Base-by-base conservation (phyloP, 1,140 invertebrate species). In the Drosophila teissieri region DNA sequence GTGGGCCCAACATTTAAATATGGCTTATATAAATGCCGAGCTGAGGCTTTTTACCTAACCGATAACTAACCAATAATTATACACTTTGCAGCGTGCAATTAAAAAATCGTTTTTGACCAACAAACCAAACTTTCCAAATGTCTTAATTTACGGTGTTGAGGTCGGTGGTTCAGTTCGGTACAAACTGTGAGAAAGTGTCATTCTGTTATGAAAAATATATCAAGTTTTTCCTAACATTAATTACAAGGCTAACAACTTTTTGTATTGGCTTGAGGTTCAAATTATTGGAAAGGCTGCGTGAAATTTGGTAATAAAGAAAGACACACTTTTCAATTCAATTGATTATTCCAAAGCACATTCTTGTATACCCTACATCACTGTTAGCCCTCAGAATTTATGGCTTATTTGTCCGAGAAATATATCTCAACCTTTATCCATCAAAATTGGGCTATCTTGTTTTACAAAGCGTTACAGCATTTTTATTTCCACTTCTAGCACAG, bases 1-100 rank as follows among this genome's bases (percentile, higher is more conserved):
- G 49, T 14, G 55, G 54, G 37, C 17, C 15, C 11, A 40, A 40
- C 45, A 69, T 80, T 89, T 89, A 84, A 84, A 89, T 89, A 78
- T 84, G 69, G 51, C 80, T 89, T 88, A 89, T 65, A 73, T 88
- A 88, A 88, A 14, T 61, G 11, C 57, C 62, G 49, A 54, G 58
- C 61, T 54, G 49, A 72, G 80, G 62, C 44, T 57, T 70, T 72
- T 78, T 65, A 68, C 62, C 83, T 89, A 89, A 89, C 84, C 77
- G 58, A 83, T 80, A 84, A 68, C 80, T 80, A 85, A 89, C 68
- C 64, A 84, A 80, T 90, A 88, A 88, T 89, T 89, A 89, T 78
- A 90, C 46, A 64, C 57, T 60, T 39, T 39, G 51, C 60, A 84
- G 76, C 73, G 78, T 72, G 49, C 84, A 90, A 89, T 89, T 89